Base-by-base conservation (phyloP, 2,797 vertebrate species). In the Rhinatrema bivittatum region DNA sequence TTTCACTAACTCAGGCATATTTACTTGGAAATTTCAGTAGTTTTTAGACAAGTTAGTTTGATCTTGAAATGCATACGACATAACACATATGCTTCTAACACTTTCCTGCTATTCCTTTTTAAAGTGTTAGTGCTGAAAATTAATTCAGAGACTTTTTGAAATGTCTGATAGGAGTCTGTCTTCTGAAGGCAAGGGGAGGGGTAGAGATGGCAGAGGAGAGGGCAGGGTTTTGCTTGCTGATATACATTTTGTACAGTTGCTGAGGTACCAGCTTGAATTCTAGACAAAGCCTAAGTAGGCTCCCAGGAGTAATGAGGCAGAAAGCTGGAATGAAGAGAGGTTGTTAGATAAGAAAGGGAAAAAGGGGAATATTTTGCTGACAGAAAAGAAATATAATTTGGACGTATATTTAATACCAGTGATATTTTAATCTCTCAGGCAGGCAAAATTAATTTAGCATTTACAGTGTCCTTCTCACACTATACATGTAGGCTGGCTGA, bases 261-360 rank as follows among this genome's bases (percentile, higher is more conserved):
- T 13, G 12, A 25, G 33, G 25, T 22, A 13, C 24, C 35, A 23
- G 35, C 23, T 32, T 15, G 14, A 6, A 4, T 32, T 14, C 14
- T 16, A 24, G 17, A 15, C 31, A 29, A 25, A 30, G 34, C 32
- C 41, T 16, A 25, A 25, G 13, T 3, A 4, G 4, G 8, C 24
- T 56, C 17, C 32, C 4, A 5, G 28, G 5, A 2, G 10, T 14
- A 25, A 44, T 1, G 1, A 63, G 31, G 30, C 0, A 0, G 30
- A 33, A 20, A 46, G 25, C 23, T 60, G 49, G 46, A 53, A 61
- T 0, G 1, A 61, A 56, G 48, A 59, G 36, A 47, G 49, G 16
- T 36, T 4, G 4, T 11, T 32, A 69, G 66, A 80, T 72, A 83
- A 77, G 56, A 51, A 36, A 75, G 65, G 60, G 61, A 65, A 72